phyloP scores from a whole-genome alignment of 2,888 invertebrate genomes.

The Halictus ligatus region DNA sequence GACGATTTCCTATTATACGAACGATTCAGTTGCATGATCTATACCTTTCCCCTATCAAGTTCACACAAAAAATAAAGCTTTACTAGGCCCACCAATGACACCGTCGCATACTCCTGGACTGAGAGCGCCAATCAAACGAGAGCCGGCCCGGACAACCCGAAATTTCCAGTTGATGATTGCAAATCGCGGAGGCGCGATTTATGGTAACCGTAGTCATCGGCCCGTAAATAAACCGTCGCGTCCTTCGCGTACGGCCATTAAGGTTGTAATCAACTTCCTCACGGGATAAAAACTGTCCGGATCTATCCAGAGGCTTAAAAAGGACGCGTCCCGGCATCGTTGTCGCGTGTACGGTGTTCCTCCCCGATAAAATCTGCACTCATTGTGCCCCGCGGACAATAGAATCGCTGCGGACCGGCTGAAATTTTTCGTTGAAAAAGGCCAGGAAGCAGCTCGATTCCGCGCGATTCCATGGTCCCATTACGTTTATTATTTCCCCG shows the following conservation, averaged over 20 bases:
- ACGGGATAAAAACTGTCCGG: constrained; percentile 8
- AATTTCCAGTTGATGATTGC: constrained; percentile 25
- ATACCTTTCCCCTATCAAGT: no score
- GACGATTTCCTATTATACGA: no score
- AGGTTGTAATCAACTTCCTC: constrained; percentile 25
- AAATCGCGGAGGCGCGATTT: constrained; percentile 6
- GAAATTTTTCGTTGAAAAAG: constrained; percentile 48
- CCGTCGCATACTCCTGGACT: not conserved
- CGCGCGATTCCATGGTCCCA: constrained; percentile 4
- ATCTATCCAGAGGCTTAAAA: not conserved
- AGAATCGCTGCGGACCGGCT: constrained; percentile 27
- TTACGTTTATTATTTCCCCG: constrained; percentile 58
- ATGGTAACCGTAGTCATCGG: constrained; percentile 25
- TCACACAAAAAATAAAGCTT: no score
- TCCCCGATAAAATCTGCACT: constrained; percentile 53
- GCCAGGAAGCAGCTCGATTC: constrained; percentile 30
- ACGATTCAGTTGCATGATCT: no score
- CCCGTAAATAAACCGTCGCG: constrained; percentile 26
- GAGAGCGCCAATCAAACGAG: not conserved
- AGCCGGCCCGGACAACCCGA: not conserved
- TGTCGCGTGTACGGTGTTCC: constrained; percentile 40
- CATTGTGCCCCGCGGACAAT: constrained; percentile 40
- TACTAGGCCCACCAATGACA: constrained; percentile 1
- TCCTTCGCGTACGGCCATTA: constrained; percentile 30
- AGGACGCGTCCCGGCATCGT: constrained; percentile 15